phyloP scores from a whole-genome alignment of 2,113 vertebrate genomes.

The Rhinichthys klamathensis region DNA sequence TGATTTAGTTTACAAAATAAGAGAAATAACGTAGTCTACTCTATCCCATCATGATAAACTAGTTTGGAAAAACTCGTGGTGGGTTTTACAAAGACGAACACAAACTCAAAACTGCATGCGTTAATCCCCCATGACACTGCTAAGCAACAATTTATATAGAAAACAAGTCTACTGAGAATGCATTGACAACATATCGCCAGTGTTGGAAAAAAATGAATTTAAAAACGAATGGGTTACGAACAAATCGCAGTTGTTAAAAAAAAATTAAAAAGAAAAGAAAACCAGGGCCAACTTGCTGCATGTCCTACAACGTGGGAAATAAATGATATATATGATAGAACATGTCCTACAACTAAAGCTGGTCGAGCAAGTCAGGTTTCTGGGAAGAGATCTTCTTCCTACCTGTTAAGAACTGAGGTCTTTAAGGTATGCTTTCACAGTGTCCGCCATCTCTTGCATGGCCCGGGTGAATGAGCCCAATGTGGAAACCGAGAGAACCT shows the following conservation, averaged over 20 bases:
- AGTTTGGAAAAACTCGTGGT: constrained; percentile 5
- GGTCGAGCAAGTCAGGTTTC: constrained; percentile 57
- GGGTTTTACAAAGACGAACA: constrained; percentile 30
- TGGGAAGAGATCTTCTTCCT: constrained; percentile 59
- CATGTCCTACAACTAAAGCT: constrained; percentile 54
- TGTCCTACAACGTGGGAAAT: constrained; percentile 24
- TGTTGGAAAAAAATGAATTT: constrained; percentile 19
- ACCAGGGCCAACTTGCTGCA: neutral
- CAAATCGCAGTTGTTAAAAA: neutral
- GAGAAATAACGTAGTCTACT: neutral
- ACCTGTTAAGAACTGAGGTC: constrained; percentile 60
- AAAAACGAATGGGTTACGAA: constrained; percentile 22
- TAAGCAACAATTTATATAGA: constrained; percentile 13
- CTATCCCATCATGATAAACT: constrained; percentile 14
- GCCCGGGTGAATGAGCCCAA: constrained; percentile 47
- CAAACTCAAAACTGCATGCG: constrained; percentile 31
- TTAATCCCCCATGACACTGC: constrained; percentile 16
- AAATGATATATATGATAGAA: constrained; percentile 1
- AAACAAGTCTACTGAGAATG: neutral
- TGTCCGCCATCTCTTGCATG: constrained; percentile 49
- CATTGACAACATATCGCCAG: constrained; percentile 19
- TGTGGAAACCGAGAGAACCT: constrained; percentile 29
- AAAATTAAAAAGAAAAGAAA: neutral
- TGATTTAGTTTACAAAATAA: constrained; percentile 37
- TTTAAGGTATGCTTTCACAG: constrained; percentile 53